These are phyloP conservation scores for Standfussiana lucernea DNA, from an alignment of 2,888 invertebrate genomes.

Conservation along the genomic window DNA sequence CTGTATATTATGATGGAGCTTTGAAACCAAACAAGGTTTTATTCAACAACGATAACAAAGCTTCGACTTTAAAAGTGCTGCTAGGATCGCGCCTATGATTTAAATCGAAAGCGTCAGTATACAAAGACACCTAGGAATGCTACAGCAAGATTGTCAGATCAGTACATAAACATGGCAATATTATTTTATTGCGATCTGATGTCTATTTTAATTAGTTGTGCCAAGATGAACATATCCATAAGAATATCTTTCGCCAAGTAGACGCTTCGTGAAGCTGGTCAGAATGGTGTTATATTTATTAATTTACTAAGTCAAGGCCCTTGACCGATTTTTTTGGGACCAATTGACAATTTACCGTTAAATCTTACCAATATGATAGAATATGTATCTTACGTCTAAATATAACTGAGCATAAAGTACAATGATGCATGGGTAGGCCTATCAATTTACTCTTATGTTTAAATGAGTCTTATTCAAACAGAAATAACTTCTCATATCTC, in stretches of 20 bases:
- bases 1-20: constrained; percentile 1
- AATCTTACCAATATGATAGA: constrained; percentile 63
- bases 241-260: constrained; percentile 27
- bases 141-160: constrained; percentile 32
- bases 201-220: constrained; percentile 39
- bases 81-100: constrained; percentile 9
- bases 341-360: constrained; percentile 55
- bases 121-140: constrained; percentile 49
- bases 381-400: constrained; percentile 81
- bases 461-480: constrained; percentile 74
- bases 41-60: constrained; percentile 17
- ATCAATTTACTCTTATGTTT: constrained; percentile 70
- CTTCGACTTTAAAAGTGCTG: constrained; percentile 6
- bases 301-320: constrained; percentile 47
- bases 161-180: constrained; percentile 47
- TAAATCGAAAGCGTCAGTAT: constrained; percentile 32
- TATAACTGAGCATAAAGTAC: constrained; percentile 89
- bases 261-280: constrained; percentile 36
- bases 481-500: constrained; percentile 69
- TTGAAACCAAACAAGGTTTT: constrained; percentile 14
- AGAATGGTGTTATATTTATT: constrained; percentile 39
- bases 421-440: constrained; percentile 80
- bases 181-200: constrained; percentile 22
- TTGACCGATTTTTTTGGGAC: constrained; percentile 60
- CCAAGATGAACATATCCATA: constrained; percentile 25